These are phyloP conservation scores for Gryllus bimaculatus DNA, from an alignment of 1,140 invertebrate species.

Conservation along the genomic window DNA sequence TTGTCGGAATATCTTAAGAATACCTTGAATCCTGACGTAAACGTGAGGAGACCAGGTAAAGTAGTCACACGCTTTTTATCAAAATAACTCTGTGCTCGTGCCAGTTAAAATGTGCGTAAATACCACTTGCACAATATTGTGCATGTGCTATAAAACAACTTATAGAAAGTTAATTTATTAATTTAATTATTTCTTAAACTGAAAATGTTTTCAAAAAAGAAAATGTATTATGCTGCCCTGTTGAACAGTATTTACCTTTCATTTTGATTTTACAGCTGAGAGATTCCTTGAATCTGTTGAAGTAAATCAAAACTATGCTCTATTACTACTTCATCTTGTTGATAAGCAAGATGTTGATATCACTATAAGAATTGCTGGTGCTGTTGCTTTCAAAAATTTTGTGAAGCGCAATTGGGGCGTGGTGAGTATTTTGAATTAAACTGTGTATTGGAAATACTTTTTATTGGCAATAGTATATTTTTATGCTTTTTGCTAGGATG, in stretches of 20 bases:
- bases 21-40: constrained; percentile 77
- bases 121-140: background rate
- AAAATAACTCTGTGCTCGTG: background rate
- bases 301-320: constrained; percentile 80
- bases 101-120: constrained; percentile 12
- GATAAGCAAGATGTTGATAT: constrained; percentile 67
- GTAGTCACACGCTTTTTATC: too few species aligned
- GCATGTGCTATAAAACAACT: constrained; percentile 14
- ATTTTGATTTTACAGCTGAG: constrained; percentile 60
- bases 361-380: constrained; percentile 75
- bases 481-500: constrained; percentile 46
- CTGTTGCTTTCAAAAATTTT: constrained; percentile 94
- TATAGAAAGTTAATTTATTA: constrained; percentile 13
- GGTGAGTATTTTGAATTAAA: constrained; percentile 44
- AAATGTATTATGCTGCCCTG: background rate
- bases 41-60: constrained; percentile 70
- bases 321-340: constrained; percentile 75
- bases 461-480: constrained; percentile 13
- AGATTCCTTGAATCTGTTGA: constrained; percentile 86
- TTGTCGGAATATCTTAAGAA: constrained; percentile 76
- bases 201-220: constrained; percentile 1
- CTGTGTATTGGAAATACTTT: background rate
- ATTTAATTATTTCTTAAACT: background rate
- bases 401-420: constrained; percentile 91
- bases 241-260: constrained; percentile 5